Evolutionary conservation across 2,888 invertebrate species (phyloP), one percentile per base, ranked within the genome.

Genomic region (Leucoma salicis): DNA sequence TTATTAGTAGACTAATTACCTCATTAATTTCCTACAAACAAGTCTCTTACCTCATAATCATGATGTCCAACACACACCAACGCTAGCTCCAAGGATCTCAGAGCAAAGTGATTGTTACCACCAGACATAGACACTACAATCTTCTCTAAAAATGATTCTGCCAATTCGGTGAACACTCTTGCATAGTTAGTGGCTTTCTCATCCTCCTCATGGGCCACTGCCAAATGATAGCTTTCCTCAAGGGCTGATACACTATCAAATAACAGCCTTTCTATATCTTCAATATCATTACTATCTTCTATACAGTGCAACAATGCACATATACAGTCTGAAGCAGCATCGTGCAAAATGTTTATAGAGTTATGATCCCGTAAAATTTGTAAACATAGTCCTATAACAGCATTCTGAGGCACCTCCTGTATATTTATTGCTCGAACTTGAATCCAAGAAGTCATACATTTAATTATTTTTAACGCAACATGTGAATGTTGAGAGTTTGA

Each of bases 121-220:
- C 91, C 91, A 8, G 91, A 90, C 31, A 90, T 89, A 41, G 92
- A 92, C 28, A 91, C 90, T 6, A 97, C 91, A 66, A 99, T 95
- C 69, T 95, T 94, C 53, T 95, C 94, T 55, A 99, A 88, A 78
- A 98, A 96, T 5, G 97, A 94, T 82, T 99, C 99, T 0, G 95
- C 97, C 49, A 98, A 78, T 78, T 98, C 98, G 1, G 99, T 98
- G 74, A 99, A 99, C 57, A 99, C 94, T 54, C 98, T 92, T 57
- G 97, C 97, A 80, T 97, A 98, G 78, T 98, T 98, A 49, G 96
- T 93, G 1, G 97, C 95, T 91, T 97, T 98, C 86, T 97, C 97
- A 54, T 95, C 94, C 70, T 99, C 98, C 81, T 99, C 99, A 49
- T 95, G 94, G 1, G 96, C 97, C 1, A 98, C 97, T 1, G 97